Base-by-base conservation (phyloP, 2,888 invertebrate species). In the Orthosia incerta region DNA sequence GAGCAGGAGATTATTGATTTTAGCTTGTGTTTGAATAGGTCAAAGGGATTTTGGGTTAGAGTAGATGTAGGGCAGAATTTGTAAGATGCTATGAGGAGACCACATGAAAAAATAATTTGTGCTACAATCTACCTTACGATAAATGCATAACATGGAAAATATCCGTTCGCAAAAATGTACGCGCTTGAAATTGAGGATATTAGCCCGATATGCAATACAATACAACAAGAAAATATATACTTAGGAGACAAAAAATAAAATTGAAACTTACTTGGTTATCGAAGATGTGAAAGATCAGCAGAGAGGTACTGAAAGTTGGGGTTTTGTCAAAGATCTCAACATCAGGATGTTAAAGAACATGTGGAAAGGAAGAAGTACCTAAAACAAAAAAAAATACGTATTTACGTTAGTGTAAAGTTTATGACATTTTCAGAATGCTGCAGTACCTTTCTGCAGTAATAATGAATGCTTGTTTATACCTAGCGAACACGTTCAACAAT, bases 381-480 rank as follows among this genome's bases (percentile, higher is more conserved):
- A 15, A 31, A 26, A 50, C 9, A 50, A 20, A 13, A 26, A 16
- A 12, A n/a, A 39, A 5, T 3, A 18, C 13, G 23, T 18, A 18
- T 45, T 57, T 56, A 18, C 18, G 23, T 57, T 1, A 23, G 15
- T 46, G n/a, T 13, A 18, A 62, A 18, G 12, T 50, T 46, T 16
- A 20, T 46, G 26, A 31, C 26, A 20, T 65, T 51, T 61, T 16
- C 60, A 39, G 26, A 61, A 65, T 62, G 23, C 56, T 80, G 76
- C 80, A 80, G 65, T 57, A 51, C 46, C 26, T 77, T 76, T 57
- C 51, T 56, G 82, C 66, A 68, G 74, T 62, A 55, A 61, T 59
- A 82, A 82, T 65, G 26, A 80, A 65, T 80, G 61, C 56, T 80
- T 80, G 56, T 77, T 77, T 62, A 63, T 82, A 53, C 31, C 62